These are phyloP conservation scores for Gallinago solitaria DNA, from an alignment of 2,797 vertebrate genomes.

Conservation along the genomic window DNA sequence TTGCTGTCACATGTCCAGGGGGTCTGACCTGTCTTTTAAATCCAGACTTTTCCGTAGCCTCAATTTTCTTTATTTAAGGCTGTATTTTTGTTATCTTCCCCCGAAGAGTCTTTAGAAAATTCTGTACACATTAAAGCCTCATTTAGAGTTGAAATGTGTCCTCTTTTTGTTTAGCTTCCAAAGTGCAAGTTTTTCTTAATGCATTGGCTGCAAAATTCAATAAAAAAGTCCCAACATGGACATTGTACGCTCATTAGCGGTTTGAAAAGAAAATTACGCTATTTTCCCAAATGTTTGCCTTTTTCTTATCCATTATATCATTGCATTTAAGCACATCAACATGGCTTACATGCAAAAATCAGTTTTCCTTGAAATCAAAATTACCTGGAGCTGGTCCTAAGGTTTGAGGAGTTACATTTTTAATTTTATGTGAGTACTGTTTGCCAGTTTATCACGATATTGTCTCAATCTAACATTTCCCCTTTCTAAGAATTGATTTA, in stretches of 20 bases:
- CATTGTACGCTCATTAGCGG: neutral
- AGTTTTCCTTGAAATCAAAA: neutral
- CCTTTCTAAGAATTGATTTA: neutral
- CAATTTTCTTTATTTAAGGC: neutral
- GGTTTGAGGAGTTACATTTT: neutral
- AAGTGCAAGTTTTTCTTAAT: neutral
- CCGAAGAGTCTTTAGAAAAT: neutral
- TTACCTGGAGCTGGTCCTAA: neutral
- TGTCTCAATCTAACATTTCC: neutral
- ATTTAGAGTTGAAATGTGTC: neutral
- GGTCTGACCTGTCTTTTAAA: neutral
- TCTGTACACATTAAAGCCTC: neutral
- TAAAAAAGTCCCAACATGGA: neutral
- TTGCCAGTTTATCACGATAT: neutral
- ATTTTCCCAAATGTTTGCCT: neutral
- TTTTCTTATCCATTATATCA: neutral
- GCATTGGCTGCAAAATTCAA: neutral
- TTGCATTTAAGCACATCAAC: neutral
- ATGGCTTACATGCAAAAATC: neutral
- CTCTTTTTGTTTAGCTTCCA: neutral
- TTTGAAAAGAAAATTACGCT: neutral
- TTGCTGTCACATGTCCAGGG: accelerated
- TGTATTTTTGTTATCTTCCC: neutral
- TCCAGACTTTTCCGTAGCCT: neutral
- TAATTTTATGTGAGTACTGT: neutral